Percentiles rank a stretch among this genome's conserved stretches.
These are phyloP conservation scores for Polypterus bichir DNA, from an alignment of 2,113 vertebrate species.

Conservation along the genomic window DNA sequence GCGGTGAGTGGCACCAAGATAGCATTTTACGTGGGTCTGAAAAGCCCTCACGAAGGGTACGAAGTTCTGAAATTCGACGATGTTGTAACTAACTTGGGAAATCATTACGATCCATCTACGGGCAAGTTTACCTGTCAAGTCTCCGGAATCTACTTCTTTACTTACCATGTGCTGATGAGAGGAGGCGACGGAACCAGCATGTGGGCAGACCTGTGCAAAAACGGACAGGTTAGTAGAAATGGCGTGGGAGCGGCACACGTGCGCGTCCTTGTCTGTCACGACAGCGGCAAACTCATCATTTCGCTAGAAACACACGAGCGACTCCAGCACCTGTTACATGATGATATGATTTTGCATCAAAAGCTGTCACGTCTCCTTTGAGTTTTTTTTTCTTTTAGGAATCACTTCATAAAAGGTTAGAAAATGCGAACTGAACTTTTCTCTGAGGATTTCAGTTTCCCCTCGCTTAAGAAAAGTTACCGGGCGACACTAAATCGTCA, in stretches of 20 bases:
- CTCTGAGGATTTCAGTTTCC: no score
- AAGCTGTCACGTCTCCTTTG: no score
- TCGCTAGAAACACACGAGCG: no score
- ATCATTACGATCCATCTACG: conserved; percentile 51
- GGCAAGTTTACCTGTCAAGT: conserved; percentile 85
- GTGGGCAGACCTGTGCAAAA: conserved; percentile 82
- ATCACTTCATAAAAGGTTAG: no score
- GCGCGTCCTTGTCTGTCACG: no score
- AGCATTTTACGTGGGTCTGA: conserved; percentile 82
- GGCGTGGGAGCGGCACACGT: background rate
- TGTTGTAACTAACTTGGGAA: conserved; percentile 56
- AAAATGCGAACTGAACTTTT: no score
- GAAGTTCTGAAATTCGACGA: conserved; percentile 59
- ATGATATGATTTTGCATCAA: no score
- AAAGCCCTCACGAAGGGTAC: conserved; percentile 68
- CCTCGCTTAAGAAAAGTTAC: no score
- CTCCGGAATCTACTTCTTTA: conserved; percentile 78
- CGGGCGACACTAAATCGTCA: no score
- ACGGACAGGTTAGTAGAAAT: conserved; percentile 58
- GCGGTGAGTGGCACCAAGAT: conserved; percentile 52
- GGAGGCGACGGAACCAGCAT: conserved; percentile 79
- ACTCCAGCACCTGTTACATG: no score
- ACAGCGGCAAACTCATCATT: no score
- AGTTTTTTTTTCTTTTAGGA: no score
- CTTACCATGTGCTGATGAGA: conserved; percentile 76